These are phyloP conservation scores for Hypocryptadius cinnamomeus DNA, from an alignment of 2,113 vertebrate species.

Conservation along the genomic window DNA sequence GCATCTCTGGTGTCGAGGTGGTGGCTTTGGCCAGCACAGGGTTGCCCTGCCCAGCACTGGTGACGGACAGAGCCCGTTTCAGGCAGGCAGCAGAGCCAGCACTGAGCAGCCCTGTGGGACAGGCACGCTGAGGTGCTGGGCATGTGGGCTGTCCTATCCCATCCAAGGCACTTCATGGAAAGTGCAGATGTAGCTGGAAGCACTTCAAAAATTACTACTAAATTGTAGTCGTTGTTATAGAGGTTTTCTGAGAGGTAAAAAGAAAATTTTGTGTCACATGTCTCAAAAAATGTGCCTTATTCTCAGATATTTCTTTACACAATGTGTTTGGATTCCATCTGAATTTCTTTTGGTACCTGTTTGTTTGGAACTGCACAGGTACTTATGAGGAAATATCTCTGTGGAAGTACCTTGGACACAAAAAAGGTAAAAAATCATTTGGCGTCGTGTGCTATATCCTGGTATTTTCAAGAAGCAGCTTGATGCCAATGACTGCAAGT, in stretches of 20 bases:
- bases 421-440: neutral
- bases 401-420: neutral
- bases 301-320: neutral
- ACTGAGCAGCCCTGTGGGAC: rapidly evolving
- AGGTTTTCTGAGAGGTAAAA: neutral
- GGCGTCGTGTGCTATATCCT: neutral
- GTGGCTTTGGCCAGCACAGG: neutral
- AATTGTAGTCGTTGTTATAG: neutral
- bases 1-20: neutral
- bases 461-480: neutral
- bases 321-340: neutral
- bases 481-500: neutral
- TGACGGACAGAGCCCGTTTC: rapidly evolving
- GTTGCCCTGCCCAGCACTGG: neutral
- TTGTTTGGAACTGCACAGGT: neutral
- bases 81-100: neutral
- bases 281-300: neutral
- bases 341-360: neutral
- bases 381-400: neutral
- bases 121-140: rapidly evolving
- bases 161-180: neutral
- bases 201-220: neutral
- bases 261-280: neutral
- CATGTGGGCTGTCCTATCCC: neutral
- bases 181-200: neutral